These are phyloP conservation scores for Agrochola lychnidis DNA, from an alignment of 2,888 invertebrate genomes.

Conservation along the genomic window DNA sequence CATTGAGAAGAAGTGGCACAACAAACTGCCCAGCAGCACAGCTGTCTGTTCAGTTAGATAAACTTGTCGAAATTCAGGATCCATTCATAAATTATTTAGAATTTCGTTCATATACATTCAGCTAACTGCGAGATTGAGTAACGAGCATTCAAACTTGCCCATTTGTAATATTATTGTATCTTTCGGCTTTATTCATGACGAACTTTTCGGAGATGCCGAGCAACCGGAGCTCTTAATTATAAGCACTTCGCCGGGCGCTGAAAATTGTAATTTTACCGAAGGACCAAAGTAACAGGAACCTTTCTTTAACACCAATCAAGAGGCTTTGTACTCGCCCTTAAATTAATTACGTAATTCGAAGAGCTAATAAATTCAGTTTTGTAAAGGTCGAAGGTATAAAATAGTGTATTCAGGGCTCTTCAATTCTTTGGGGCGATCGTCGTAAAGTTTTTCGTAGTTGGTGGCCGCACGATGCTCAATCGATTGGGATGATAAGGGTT, in stretches of 20 bases:
- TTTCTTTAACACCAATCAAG: slow-evolving; percentile 22
- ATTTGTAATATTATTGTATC: slow-evolving; percentile 33
- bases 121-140: background rate
- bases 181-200: slow-evolving; percentile 4
- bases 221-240: slow-evolving; percentile 43
- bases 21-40: background rate
- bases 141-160: background rate
- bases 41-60: background rate
- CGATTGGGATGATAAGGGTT: slow-evolving; percentile 26
- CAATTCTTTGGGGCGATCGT: background rate
- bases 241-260: slow-evolving; percentile 21
- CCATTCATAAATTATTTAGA: background rate
- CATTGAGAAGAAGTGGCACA: background rate
- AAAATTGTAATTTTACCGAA: slow-evolving; percentile 39
- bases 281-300: slow-evolving; percentile 13
- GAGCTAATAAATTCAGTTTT: slow-evolving; percentile 34
- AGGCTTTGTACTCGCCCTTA: slow-evolving; percentile 24
- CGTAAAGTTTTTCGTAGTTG: slow-evolving; percentile 23
- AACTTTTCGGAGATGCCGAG: slow-evolving; percentile 5
- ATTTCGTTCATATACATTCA: slow-evolving; percentile 15
- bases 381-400: slow-evolving; percentile 15
- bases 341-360: slow-evolving; percentile 39
- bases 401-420: slow-evolving; percentile 8
- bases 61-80: slow-evolving; percentile 1
- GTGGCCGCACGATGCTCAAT: slow-evolving; percentile 20